Base-by-base conservation (phyloP, 2,888 invertebrate genomes). In the Stenolophus ochropezus region DNA sequence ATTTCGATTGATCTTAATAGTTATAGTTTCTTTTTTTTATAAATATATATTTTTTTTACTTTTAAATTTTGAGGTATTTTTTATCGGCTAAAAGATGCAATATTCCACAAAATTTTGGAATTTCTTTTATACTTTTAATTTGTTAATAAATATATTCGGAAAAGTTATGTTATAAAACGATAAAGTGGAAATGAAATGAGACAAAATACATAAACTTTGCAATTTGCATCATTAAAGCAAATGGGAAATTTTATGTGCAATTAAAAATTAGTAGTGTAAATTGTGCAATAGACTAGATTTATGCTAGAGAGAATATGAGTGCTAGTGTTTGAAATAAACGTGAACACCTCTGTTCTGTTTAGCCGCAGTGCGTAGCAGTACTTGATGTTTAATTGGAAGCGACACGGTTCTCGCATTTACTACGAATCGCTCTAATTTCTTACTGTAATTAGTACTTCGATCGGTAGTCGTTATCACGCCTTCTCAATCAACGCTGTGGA, bases 341-440 rank as follows among this genome's bases (percentile, higher is more conserved):
- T 18, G 11, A 61, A 61, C n/a, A 21, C 23, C 25, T 23, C 25
- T 61, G 61, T 27, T 33, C 65, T 69, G 33, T 69, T 33, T 69
- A 69, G 2, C 5, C 42, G 27, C 8, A 33, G 74, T 53, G 25
- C 49, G 73, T 73, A 74, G 74, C 74, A 51, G 74, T 74, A 51
- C 74, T 74, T 20, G 6, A 51, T 53, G 74, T 74, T 74, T 53
- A 74, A 53, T 53, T 74, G 53, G 51, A 74, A 33, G 11, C 74
- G 27, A 74, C 74, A 74, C 74, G 74, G 53, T 74, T 53, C 42
- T 53, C 53, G 74, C 74, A 69, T 69, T 69, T 69, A 33, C 65
- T 69, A 11, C 18, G 33, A 69, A 74, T 74, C 53, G 27, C 74
- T 74, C 74, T 74, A 53, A 74, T 74, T 51, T 49, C 25, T 51